Percentiles rank a stretch among this genome's conserved stretches.
These are phyloP conservation scores for Barnardius zonarius DNA, from an alignment of 2,113 vertebrate genomes.

Conservation along the genomic window DNA sequence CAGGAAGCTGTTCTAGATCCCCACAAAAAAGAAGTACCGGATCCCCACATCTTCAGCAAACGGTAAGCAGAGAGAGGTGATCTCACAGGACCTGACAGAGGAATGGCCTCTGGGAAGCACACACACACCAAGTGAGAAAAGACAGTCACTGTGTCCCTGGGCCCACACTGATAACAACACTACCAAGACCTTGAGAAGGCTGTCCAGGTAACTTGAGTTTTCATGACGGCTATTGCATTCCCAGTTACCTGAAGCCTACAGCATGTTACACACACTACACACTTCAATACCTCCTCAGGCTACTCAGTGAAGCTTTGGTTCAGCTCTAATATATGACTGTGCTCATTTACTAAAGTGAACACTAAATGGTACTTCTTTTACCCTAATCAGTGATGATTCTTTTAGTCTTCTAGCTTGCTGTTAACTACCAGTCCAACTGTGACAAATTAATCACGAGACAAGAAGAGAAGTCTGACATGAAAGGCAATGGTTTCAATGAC, in stretches of 20 bases:
- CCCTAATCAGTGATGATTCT: neutral
- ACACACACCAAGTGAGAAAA: neutral
- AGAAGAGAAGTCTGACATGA: neutral
- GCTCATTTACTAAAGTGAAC: neutral
- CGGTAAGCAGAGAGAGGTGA: neutral
- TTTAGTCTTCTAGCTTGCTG: neutral
- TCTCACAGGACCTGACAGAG: neutral
- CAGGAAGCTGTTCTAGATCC: neutral
- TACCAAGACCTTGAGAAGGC: neutral
- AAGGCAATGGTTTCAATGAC: neutral
- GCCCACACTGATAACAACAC: neutral
- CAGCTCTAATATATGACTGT: neutral
- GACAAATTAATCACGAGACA: neutral
- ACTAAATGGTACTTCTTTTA: neutral
- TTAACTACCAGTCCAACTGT: neutral
- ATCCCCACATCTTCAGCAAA: neutral
- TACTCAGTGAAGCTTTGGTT: neutral
- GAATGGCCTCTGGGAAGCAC: neutral
- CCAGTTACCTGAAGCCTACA: neutral
- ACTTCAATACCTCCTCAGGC: neutral
- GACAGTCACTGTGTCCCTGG: neutral
- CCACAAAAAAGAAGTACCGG: neutral
- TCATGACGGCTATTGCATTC: rapidly evolving
- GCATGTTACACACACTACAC: neutral
- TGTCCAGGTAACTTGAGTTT: neutral